Conservation (phyloP, 2,797 vertebrate species). For the Rhabdophis nuchalis region DNA sequence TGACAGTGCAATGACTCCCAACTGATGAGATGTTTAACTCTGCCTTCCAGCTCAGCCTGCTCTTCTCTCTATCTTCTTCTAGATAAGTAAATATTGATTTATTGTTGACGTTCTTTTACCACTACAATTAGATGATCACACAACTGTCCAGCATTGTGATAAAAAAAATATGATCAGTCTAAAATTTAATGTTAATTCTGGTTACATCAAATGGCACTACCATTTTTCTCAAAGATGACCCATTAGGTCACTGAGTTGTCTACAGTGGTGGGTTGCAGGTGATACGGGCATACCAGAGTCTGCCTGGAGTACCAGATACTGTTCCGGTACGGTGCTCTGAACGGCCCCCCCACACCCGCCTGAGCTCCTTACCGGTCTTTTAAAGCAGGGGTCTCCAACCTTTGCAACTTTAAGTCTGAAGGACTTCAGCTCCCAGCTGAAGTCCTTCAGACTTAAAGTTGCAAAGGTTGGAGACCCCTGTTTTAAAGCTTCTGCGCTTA, state of each 20-base stretch:
- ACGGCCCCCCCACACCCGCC: too few species aligned
- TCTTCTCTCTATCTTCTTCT: background rate
- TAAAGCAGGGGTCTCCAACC: too few species aligned
- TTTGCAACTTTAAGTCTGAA: too few species aligned
- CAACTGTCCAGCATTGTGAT: background rate
- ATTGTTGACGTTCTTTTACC: background rate
- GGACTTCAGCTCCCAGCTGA: too few species aligned
- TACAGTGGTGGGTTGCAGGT: too few species aligned
- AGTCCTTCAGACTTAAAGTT: too few species aligned
- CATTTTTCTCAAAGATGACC: background rate
- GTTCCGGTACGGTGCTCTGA: too few species aligned
- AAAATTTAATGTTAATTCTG: background rate
- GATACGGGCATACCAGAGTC: too few species aligned
- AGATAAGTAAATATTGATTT: background rate
- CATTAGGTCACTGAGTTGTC: background rate
- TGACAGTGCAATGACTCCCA: background rate
- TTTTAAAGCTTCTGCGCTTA: too few species aligned
- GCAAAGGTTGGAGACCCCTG: too few species aligned
- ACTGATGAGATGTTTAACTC: background rate
- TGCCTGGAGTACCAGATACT: too few species aligned
- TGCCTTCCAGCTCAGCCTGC: background rate
- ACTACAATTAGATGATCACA: background rate
- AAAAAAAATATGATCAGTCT: background rate
- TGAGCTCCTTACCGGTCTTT: too few species aligned
- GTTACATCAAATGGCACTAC: background rate